Evolutionary conservation across 2,797 vertebrate species (phyloP).

Genomic region (Myiothlypis coronata): DNA sequence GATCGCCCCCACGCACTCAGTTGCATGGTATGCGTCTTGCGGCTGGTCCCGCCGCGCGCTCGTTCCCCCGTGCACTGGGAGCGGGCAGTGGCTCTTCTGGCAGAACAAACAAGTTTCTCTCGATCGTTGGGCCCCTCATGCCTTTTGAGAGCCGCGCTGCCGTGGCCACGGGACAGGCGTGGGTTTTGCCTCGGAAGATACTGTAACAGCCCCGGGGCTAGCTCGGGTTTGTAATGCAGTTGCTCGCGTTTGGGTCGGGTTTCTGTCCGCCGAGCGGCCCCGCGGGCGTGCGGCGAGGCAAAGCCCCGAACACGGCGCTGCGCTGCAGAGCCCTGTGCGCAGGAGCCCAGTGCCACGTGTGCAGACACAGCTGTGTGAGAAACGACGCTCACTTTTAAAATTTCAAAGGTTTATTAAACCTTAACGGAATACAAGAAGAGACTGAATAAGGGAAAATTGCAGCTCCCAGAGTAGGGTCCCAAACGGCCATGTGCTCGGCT

Average conservation of each 20-base stretch:
- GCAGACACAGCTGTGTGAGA: not conserved
- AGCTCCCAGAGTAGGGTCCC: fast-evolving
- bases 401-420: not conserved
- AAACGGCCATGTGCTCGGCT: too few species aligned
- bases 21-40: not conserved
- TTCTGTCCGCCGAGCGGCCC: too few species aligned
- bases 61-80: not conserved
- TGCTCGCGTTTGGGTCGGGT: not conserved
- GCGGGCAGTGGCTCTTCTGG: not conserved
- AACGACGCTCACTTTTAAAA: not conserved
- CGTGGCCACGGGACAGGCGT: fast-evolving
- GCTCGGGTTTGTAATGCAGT: not conserved
- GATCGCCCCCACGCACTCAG: fast-evolving
- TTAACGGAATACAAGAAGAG: not conserved
- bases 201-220: fast-evolving
- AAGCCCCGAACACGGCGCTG: fast-evolving
- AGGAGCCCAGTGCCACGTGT: not conserved
- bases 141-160: not conserved
- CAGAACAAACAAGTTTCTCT: too few species aligned
- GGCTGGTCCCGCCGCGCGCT: fast-evolving
- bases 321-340: fast-evolving
- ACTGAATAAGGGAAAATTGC: too few species aligned
- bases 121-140: fast-evolving
- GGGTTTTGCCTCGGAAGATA: not conserved
- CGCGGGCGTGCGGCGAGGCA: fast-evolving